These are phyloP conservation scores for Melieria omissa DNA, from an alignment of 2,888 invertebrate genomes.

Conservation along the genomic window DNA sequence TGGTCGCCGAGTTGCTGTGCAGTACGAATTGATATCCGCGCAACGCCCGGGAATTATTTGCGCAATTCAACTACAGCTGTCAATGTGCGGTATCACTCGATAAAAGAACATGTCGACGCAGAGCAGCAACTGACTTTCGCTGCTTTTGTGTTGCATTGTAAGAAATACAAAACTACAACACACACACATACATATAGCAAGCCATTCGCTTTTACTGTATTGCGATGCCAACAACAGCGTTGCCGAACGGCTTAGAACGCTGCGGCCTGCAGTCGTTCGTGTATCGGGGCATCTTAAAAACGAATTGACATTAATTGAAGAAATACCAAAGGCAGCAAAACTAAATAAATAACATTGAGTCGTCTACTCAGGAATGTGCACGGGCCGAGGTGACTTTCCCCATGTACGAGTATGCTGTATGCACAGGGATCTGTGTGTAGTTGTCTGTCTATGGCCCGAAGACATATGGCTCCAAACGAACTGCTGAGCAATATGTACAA, in stretches of 20 bases:
- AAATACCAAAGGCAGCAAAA: conserved; percentile 57
- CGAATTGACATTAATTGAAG: conserved; percentile 65
- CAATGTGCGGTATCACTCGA: background rate
- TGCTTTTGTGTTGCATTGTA: background rate
- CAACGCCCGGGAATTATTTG: background rate
- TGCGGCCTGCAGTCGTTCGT: background rate
- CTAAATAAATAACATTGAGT: conserved; percentile 58
- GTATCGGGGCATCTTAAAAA: conserved; percentile 40
- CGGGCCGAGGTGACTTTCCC: background rate
- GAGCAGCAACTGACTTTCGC: background rate
- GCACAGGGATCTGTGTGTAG: conserved; percentile 2
- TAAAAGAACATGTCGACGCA: background rate
- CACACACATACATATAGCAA: background rate
- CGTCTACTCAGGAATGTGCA: conserved; percentile 13
- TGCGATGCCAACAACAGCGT: background rate
- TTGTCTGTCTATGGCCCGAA: conserved; percentile 19
- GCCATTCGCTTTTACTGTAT: background rate
- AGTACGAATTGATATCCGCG: background rate
- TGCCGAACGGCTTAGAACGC: background rate
- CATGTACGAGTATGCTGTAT: background rate
- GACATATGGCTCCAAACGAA: conserved; percentile 50
- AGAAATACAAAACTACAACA: background rate
- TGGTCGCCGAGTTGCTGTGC: too few relatives aligned
- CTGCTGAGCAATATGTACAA: conserved; percentile 46
- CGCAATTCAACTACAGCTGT: background rate